A percentile compares a stretch with the other conserved stretches of the same genome.
Conservation (phyloP, 2,113 vertebrate genomes). For the Eretmochelys imbricata region DNA sequence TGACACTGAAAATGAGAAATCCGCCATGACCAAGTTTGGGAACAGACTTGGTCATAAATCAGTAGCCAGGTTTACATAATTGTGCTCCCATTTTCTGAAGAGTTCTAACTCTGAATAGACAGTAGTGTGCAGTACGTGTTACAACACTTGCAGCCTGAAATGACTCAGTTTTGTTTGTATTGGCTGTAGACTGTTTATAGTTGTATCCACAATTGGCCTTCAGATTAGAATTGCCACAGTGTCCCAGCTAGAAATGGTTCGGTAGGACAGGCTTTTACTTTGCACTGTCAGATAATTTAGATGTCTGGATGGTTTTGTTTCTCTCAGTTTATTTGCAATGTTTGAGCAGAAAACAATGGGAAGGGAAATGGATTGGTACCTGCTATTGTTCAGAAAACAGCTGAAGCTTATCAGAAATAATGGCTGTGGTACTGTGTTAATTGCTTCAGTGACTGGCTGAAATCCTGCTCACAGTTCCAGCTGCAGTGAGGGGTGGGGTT, state of each 20-base stretch:
- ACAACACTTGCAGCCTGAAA: neutral
- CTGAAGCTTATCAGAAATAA: neutral
- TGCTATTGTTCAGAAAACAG: neutral
- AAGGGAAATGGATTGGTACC: neutral
- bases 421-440: neutral
- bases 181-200: neutral
- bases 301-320: neutral
- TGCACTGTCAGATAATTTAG: neutral
- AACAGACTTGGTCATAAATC: neutral
- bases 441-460: neutral
- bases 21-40: neutral
- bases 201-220: neutral
- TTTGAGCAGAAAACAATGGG: neutral
- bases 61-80: neutral
- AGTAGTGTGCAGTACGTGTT: neutral
- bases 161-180: neutral
- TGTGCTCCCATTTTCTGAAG: neutral
- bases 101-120: neutral
- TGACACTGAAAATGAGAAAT: neutral
- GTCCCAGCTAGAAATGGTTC: neutral
- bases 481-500: neutral
- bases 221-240: neutral
- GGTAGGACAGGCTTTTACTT: neutral
- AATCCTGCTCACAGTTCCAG: neutral
- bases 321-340: neutral